Evolutionary conservation across 1,140 invertebrate genomes (phyloP), one percentile per base, ranked within the genome.

Genomic region (Dendrolimus kikuchii): DNA sequence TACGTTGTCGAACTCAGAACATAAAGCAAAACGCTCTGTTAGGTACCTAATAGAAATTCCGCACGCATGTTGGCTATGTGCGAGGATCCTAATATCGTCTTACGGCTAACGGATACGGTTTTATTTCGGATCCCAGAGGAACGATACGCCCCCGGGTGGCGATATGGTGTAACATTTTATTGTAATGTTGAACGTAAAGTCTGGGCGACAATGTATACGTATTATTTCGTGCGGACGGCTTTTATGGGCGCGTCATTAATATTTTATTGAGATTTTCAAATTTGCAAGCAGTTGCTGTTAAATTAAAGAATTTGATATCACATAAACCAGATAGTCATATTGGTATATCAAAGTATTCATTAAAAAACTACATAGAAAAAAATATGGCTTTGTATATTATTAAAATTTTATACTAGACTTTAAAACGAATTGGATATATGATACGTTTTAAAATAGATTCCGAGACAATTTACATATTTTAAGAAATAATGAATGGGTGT

Each of bases 41-140:
- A 73, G 60, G 53, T 58, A 59, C 57, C 70, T 73, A 70, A 73
- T 73, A 68, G 64, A 73, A 73, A 73, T 73, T 73, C 70, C 56
- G 59, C 48, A 59, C 67, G 63, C 70, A 73, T 60, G 53, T 57
- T 54, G 58, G 41, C 60, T 51, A 59, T 70, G 68, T 62, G 64
- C 63, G 54, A 62, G 56, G 59, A 57, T 57, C 65, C 65, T 68
- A 71, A 71, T 71, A 65, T 71, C 65, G 59, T 57, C 64, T 58
- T 58, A 57, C 55, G 47, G 49, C 47, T 56, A 53, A 55, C 53
- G 57, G 61, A 68, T 61, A 63, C 56, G 57, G 44, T 65, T 68
- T 71, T 71, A 67, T 71, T 61, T 60, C 37, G 48, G 43, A 44
- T 60, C 60, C 63, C 49, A 38, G 49, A 45, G 57, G 56, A 53